Evolutionary conservation across 2,113 vertebrate genomes (phyloP).

Genomic region (Phylloscopus trochilus): DNA sequence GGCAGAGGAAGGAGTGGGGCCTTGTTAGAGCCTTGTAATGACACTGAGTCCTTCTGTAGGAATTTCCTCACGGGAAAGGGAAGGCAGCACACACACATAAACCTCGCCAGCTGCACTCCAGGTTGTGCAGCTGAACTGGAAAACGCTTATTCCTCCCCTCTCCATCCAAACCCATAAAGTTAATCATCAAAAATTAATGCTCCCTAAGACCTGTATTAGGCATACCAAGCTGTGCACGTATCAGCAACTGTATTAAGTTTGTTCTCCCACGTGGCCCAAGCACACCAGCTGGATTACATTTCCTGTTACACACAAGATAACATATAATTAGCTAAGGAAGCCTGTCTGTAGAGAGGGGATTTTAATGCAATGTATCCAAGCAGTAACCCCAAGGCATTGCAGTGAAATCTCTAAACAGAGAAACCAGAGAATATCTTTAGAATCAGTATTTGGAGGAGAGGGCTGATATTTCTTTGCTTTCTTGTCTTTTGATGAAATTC

Average conservation of each 20-base stretch:
- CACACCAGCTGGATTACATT: not conserved
- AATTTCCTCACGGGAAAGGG: not conserved
- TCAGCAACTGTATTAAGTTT: not conserved
- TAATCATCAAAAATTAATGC: not conserved
- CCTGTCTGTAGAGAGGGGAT: not conserved
- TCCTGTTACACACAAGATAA: not conserved
- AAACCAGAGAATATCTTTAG: not conserved
- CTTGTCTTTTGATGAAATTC: not conserved
- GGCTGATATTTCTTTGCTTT: not conserved
- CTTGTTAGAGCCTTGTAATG: not conserved
- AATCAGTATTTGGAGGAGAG: not conserved
- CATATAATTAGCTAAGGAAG: not conserved
- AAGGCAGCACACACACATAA: not conserved
- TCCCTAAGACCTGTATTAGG: not conserved
- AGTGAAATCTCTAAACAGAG: not conserved
- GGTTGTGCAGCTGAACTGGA: not conserved
- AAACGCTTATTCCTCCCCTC: not conserved
- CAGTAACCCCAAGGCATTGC: not conserved
- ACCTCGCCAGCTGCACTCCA: not conserved
- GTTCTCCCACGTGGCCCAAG: not conserved
- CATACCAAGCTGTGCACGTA: not conserved
- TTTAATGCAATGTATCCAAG: not conserved
- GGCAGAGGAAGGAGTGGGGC: not conserved
- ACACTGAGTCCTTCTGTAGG: not conserved
- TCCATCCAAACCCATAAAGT: not conserved